A percentile compares a stretch with the other conserved stretches of the same genome.
Conservation (phyloP, 1,140 invertebrate species). For the Gonioctena quinquepunctata region DNA sequence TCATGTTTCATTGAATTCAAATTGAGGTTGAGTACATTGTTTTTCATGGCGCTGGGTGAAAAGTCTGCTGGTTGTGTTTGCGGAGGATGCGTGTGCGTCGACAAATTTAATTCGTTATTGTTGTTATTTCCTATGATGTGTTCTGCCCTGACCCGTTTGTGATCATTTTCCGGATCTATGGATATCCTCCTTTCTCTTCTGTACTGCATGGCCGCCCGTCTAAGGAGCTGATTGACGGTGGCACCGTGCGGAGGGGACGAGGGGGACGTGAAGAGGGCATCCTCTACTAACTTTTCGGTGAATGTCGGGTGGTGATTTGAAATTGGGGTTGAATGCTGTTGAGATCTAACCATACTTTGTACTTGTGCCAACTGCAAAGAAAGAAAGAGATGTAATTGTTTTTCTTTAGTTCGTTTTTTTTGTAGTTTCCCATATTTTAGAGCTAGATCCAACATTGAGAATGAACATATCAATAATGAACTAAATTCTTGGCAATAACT, state of each 20-base stretch:
- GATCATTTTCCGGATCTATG: constrained; percentile 67
- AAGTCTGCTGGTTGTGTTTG: constrained; percentile 74
- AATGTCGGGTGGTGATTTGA: constrained; percentile 56
- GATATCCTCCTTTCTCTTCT: constrained; percentile 64
- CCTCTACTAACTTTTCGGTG: constrained; percentile 63
- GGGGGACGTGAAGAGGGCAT: constrained; percentile 64
- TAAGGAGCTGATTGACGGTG: constrained; percentile 68
- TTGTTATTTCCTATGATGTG: constrained; percentile 58
- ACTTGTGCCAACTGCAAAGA: constrained; percentile 61
- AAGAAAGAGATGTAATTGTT: too few relatives aligned
- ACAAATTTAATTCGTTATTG: constrained; percentile 59
- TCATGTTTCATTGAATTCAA: constrained; percentile 39
- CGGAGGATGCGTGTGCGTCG: constrained; percentile 56
- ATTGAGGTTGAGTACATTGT: constrained; percentile 47
- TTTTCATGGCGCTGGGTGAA: constrained; percentile 61
- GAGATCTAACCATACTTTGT: constrained; percentile 61
- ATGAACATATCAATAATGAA: too few relatives aligned
- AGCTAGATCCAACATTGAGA: too few relatives aligned
- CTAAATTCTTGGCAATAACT: too few relatives aligned
- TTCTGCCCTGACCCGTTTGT: constrained; percentile 58
- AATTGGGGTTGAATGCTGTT: constrained; percentile 60
- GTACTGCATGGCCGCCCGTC: constrained; percentile 67
- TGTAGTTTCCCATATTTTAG: too few relatives aligned
- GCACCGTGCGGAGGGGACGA: constrained; percentile 59
- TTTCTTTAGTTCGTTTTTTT: too few relatives aligned